Percentiles rank a stretch among this genome's conserved stretches.
phyloP scores from a whole-genome alignment of 2,797 vertebrate species.

The Cryptoprocta ferox region DNA sequence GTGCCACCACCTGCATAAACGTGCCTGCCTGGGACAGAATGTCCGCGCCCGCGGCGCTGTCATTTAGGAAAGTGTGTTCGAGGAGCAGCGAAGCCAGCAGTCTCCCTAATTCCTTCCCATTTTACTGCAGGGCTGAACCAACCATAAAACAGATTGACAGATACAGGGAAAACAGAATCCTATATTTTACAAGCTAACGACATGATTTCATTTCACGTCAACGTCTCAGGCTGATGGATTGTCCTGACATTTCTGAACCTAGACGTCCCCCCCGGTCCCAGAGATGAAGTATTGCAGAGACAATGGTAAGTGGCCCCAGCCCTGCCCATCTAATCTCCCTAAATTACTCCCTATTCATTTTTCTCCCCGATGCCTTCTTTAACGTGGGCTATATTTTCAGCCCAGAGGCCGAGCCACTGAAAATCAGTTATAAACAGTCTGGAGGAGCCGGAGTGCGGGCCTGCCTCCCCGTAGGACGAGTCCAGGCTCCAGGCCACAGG shows the following conservation, averaged over 20 bases:
- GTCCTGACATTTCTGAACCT: constrained; percentile 69
- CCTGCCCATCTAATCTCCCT: constrained; percentile 65
- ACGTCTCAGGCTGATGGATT: constrained; percentile 69
- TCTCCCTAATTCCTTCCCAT: constrained; percentile 50
- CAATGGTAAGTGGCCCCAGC: constrained; percentile 49
- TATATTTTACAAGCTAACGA: constrained; percentile 53
- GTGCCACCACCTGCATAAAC: not conserved
- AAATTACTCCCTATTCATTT: constrained; percentile 66
- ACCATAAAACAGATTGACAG: constrained; percentile 60
- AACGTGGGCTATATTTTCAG: constrained; percentile 61
- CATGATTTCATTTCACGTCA: constrained; percentile 65
- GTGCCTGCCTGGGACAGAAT: not conserved
- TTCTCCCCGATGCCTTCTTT: constrained; percentile 70
- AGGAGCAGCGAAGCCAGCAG: not conserved
- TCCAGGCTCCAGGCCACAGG: fast-evolving
- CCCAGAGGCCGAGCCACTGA: not conserved
- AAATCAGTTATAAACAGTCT: not conserved
- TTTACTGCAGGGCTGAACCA: constrained; percentile 33
- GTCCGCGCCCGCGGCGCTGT: not conserved
- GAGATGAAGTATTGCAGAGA: constrained; percentile 43
- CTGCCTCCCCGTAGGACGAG: fast-evolving
- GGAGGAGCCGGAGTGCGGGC: too few species aligned
- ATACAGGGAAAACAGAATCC: constrained; percentile 60
- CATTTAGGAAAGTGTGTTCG: constrained; percentile 37
- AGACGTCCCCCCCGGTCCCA: constrained; percentile 13